Conservation (phyloP, 53 echinoderm and acorn worm genomes). For the Hippasteria phrygiana region DNA sequence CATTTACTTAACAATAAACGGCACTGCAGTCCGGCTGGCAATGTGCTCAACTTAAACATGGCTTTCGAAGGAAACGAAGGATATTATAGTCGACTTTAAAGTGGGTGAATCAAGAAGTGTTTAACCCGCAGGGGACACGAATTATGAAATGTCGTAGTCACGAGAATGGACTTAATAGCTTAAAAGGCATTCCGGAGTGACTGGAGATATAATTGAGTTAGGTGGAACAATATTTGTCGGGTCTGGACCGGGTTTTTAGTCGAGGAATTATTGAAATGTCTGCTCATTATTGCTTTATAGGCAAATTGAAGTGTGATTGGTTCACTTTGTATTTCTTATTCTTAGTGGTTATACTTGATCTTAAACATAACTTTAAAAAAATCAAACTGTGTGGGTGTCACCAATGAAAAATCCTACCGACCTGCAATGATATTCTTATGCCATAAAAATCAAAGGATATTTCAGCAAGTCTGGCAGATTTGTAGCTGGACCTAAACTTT, state of each 20-base stretch:
- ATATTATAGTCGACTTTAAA: slow-evolving; percentile 19
- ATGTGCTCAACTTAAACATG: slow-evolving; percentile 26
- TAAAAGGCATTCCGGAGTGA: slow-evolving; percentile 53
- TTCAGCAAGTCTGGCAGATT: no score
- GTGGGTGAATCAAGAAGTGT: slow-evolving; percentile 45
- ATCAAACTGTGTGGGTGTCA: no score
- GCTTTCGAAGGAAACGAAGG: background rate
- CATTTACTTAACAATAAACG: slow-evolving; percentile 66
- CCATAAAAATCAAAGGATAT: no score
- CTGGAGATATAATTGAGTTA: slow-evolving; percentile 46
- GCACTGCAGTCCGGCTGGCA: background rate
- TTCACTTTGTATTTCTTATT: background rate
- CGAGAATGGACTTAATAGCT: slow-evolving; percentile 59
- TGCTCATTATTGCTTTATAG: background rate
- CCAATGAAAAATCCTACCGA: no score
- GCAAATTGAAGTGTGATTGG: background rate
- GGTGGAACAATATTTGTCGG: slow-evolving; percentile 52
- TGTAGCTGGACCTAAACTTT: no score
- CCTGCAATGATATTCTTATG: no score
- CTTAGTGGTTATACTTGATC: background rate
- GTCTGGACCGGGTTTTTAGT: slow-evolving; percentile 13
- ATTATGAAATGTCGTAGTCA: slow-evolving; percentile 65
- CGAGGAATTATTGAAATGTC: background rate
- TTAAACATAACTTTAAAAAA: no score
- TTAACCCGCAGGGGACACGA: slow-evolving; percentile 44